Evolutionary conservation across 2,113 vertebrate genomes (phyloP).

Genomic region (Nycticryphes semicollaris): DNA sequence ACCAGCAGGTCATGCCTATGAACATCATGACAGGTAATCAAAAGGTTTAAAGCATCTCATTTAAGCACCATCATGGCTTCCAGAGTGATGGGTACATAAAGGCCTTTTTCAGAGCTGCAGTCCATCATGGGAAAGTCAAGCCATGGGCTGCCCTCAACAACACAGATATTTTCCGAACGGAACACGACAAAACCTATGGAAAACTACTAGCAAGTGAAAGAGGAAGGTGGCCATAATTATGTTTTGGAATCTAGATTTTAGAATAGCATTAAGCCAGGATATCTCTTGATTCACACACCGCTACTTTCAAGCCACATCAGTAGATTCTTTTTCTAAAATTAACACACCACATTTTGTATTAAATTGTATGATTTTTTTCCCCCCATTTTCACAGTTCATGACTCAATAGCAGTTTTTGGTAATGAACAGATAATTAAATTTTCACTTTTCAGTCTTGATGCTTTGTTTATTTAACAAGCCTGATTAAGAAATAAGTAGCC

Average conservation of each 20-base stretch:
- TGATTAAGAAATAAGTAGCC: not conserved
- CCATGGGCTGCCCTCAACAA: not conserved
- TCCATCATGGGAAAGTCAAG: not conserved
- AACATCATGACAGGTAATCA: not conserved
- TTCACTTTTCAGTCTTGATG: not conserved
- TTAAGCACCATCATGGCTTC: not conserved
- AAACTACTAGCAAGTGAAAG: not conserved
- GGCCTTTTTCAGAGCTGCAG: not conserved
- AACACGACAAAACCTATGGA: not conserved
- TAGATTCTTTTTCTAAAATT: not conserved
- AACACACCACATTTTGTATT: not conserved
- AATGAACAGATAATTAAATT: constrained; percentile 29
- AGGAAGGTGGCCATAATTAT: not conserved
- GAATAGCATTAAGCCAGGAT: not conserved
- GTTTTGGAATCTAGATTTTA: not conserved
- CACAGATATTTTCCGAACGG: constrained; percentile 17
- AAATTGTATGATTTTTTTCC: not conserved
- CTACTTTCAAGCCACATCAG: constrained; percentile 7
- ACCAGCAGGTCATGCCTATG: not conserved
- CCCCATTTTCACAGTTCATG: not conserved
- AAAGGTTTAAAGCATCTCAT: not conserved
- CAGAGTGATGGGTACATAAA: not conserved
- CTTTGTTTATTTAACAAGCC: not conserved
- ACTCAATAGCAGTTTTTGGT: not conserved
- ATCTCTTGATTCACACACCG: constrained; percentile 12